Evolutionary conservation across 2,888 invertebrate genomes (phyloP).

Genomic region (Drosophila aldrichi): DNA sequence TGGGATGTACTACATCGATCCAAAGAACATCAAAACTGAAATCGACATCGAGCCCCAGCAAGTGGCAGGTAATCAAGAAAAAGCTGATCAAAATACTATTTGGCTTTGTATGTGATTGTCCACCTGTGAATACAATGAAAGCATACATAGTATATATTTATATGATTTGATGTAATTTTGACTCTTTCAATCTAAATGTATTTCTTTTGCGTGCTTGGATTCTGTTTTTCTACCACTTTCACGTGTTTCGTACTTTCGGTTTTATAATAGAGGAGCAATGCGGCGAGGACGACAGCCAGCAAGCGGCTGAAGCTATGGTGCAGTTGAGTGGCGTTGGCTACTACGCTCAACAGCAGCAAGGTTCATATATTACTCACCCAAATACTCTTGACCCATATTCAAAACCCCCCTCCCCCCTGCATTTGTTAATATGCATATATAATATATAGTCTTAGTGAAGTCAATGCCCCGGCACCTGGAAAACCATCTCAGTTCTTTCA

Average conservation of each 20-base stretch:
- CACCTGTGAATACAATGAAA: constrained; percentile 3
- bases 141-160: background rate
- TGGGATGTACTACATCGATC: constrained; percentile 74
- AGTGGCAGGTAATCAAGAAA: constrained; percentile 59
- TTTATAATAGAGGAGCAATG: constrained; percentile 82
- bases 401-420: background rate
- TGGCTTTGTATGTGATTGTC: constrained; percentile 11
- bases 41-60: constrained; percentile 79
- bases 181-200: constrained; percentile 42
- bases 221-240: constrained; percentile 52
- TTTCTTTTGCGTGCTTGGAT: constrained; percentile 55
- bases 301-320: constrained; percentile 92
- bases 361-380: constrained; percentile 69
- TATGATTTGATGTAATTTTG: constrained; percentile 18
- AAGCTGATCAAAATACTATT: background rate
- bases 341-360: constrained; percentile 86
- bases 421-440: constrained; percentile 13
- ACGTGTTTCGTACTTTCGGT: constrained; percentile 32
- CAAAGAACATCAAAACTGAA: constrained; percentile 78
- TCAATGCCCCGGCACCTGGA: constrained; percentile 15
- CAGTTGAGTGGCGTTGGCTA: constrained; percentile 89
- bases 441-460: background rate
- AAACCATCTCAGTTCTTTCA: background rate
- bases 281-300: constrained; percentile 88
- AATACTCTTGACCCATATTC: constrained; percentile 12